Evolutionary conservation across 2,113 vertebrate species (phyloP), one percentile per base, ranked within the genome.

Genomic region (Odocoileus virginianus): DNA sequence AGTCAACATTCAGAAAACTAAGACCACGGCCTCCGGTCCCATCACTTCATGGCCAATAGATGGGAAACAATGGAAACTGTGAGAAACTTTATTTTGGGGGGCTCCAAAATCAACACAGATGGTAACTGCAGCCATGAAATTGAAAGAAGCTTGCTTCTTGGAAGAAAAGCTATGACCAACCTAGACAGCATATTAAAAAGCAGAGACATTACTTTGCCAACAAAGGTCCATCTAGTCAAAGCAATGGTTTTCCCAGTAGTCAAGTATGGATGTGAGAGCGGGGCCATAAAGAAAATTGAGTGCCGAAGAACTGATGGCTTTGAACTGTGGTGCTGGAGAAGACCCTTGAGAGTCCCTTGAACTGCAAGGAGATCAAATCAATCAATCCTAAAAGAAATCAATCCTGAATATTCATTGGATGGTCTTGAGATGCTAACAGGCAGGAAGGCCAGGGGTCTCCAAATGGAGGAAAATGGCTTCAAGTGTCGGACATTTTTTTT

Each of bases 31-130:
- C 36, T 36, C 17, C 2, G 17, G 2, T 36, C 16, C 64, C 33
- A 36, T 21, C 64, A 21, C 64, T 36, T 67, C 16, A 67, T 36
- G 8, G 17, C 64, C n/a, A 67, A 36, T 11, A 67, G 33, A 36
- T 36, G 64, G 8, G 10, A 67, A 67, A 8, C 8, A 67, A 5
- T 67, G 33, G 64, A 67, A 67, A 67, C 16, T 0, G 0, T n/a
- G 64, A 67, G 64, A n/a, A 67, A 19, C 33, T 67, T n/a, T 67
- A n/a, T n/a, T 67, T 67, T 67, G 4, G 16, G 64, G 8, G 33
- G 7, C 33, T 67, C 33, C n/a, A 67, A 67, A 67, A 67, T 67
- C 33, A 67, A 19, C 2, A 2, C 33, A n/a, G 16, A 21, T 67
- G 64, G 17, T n/a, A 5, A 67, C 33, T 67, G 8, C 64, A 67